Evolutionary conservation across 2,888 invertebrate species (phyloP), one percentile per base, ranked within the genome.

Genomic region (Phalera bucephala): DNA sequence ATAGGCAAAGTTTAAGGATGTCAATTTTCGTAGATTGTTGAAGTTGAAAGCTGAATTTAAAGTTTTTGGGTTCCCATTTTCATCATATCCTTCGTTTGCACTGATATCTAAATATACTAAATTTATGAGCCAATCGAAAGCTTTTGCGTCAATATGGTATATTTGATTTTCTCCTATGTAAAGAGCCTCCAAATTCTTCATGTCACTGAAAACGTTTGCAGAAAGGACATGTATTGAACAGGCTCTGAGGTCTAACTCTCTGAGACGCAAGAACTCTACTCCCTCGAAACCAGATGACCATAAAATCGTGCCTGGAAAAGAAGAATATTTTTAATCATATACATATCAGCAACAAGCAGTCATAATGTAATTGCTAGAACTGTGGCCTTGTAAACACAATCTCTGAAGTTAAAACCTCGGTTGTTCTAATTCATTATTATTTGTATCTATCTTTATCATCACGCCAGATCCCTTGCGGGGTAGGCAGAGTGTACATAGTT

Each of bases 101-200:
- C 92, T 92, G 1, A 93, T 49, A 45, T 93, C 93, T 31, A 93
- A 58, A 55, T 91, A 89, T 0, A 72, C 42, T 1, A 93, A 45
- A 3, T 64, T 74, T 0, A 32, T 47, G 0, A 91, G 49, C 0
- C 84, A 69, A 0, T 12, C 15, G 27, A 93, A 92, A 0, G 87
- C 77, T 1, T 77, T 62, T 0, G 69, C 50, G 0, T 76, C 63
- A 1, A 93, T 79, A 0, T 53, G 61, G 9, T 73, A 44, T 1
- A 93, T 84, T 26, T 75, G 73, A 42, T 93, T 93, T 33, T 91
- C 81, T 0, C 91, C 85, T 1, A 93, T 62, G 39, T 91, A 91
- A 0, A 93, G 64, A 0, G 84, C 78, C 17, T 77, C 68, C 0
- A 93, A 50, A 0, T 70, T 74, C 0, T 72, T 69, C 69, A 93